Base-by-base conservation (phyloP, 2,113 vertebrate species). In the Hylia prasina region DNA sequence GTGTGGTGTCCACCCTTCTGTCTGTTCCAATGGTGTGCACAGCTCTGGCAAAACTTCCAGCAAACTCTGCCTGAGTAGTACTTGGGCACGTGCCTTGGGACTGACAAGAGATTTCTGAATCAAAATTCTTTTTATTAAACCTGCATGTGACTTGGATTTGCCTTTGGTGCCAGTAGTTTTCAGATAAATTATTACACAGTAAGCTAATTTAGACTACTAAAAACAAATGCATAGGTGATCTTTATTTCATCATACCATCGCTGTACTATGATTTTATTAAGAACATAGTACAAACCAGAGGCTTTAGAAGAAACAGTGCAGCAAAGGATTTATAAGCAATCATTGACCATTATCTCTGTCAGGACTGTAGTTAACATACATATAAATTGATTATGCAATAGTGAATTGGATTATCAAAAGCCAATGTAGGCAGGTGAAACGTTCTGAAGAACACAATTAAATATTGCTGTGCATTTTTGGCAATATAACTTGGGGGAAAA, bases 211-310 rank as follows among this genome's bases (percentile, higher is more conserved):
- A 44, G 44, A 7, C 60, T 86, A 31, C 50, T 91, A 7, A 77
- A 80, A 85, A 45, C 3, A 30, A 81, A 44, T 21, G n/a, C 56
- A 16, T 20, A n/a, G 37, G 25, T 95, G 60, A 89, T 83, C 64
- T 56, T 50, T 81, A 75, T 95, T 94, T 81, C n/a, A 44, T 90
- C 64, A 40, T 60, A 30, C 50, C 1, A 6, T 77, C 93, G 56
- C 33, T 94, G 78, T 73, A 80, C 87, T 90, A 23, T 88, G 85
- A 22, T 85, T 93, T 96, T 90, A 77, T 88, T 86, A 94, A 95
- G 76, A 94, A 35, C 79, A 64, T 73, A 63, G 76, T 86, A 72
- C 90, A 95, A 83, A 81, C 54, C 25, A 50, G 8, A 3, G 27
- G 27, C 45, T 87, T 48, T 31, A 54, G 71, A 53, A 66, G 58